Evolutionary conservation across 2,113 vertebrate genomes (phyloP).

Genomic region (Pardalotus punctatus): DNA sequence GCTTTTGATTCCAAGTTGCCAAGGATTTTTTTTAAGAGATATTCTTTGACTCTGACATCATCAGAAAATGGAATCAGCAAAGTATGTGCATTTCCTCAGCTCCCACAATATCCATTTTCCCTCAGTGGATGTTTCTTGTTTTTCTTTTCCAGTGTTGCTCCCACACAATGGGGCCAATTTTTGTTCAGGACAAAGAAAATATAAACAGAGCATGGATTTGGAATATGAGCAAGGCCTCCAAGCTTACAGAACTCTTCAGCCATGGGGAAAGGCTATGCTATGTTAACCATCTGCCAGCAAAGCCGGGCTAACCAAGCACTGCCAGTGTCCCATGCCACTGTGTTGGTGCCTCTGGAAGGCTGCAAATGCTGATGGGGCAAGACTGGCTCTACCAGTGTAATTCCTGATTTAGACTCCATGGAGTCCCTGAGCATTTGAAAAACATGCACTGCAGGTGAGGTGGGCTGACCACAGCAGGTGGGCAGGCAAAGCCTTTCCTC

Average conservation of each 20-base stretch:
- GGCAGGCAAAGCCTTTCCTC: not conserved
- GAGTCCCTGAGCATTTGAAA: not conserved
- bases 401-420: not conserved
- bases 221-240: constrained; percentile 56
- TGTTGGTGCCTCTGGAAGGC: not conserved
- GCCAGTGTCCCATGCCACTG: not conserved
- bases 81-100: constrained; percentile 74
- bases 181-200: constrained; percentile 81
- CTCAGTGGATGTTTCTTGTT: constrained; percentile 76
- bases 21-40: constrained; percentile 45
- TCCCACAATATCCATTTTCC: constrained; percentile 78
- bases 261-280: not conserved
- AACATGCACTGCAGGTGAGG: not conserved
- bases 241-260: constrained; percentile 21
- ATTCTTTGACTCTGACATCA: constrained; percentile 78
- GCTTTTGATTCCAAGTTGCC: constrained; percentile 47
- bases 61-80: constrained; percentile 72
- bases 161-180: constrained; percentile 86
- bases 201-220: constrained; percentile 74
- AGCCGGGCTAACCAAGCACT: not conserved
- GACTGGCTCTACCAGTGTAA: not conserved
- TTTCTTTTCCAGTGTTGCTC: constrained; percentile 80
- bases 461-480: not conserved
- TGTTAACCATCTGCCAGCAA: not conserved
- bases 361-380: not conserved